Evolutionary conservation across 2,797 vertebrate genomes (phyloP).

Genomic region (Cercopithecus neglectus): DNA sequence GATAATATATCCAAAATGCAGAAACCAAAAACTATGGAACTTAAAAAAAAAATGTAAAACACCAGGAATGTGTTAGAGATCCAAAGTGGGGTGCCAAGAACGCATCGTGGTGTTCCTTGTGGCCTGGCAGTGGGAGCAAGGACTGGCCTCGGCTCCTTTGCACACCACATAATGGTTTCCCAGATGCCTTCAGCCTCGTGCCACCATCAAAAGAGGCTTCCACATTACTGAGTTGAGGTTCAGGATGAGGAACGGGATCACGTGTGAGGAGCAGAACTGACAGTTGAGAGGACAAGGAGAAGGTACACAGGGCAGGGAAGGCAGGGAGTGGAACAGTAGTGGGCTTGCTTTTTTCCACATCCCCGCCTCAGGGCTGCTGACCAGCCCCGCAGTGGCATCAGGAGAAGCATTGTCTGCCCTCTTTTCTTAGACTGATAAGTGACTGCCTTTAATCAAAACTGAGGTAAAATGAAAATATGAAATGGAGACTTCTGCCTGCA

Average conservation of each 20-base stretch:
- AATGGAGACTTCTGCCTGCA: neutral
- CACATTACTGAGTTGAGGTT: neutral
- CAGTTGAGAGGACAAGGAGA: neutral
- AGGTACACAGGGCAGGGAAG: neutral
- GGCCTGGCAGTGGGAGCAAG: neutral
- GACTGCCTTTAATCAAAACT: neutral
- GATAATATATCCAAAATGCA: constrained; percentile 9
- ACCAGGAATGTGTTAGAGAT: constrained; percentile 6
- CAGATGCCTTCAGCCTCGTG: neutral
- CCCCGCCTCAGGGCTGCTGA: neutral
- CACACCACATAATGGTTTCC: neutral
- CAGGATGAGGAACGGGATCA: neutral
- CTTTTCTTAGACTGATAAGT: neutral
- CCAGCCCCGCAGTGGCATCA: neutral
- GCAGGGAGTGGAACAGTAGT: neutral
- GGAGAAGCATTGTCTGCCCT: neutral
- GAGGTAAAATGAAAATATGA: neutral
- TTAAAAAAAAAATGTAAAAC: neutral
- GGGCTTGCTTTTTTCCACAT: neutral
- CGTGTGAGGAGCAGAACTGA: neutral
- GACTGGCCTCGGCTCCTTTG: neutral
- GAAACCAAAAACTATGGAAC: constrained; percentile 6
- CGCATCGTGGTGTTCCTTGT: constrained; percentile 17
- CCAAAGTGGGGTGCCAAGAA: neutral
- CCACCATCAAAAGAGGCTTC: neutral